A percentile compares a stretch with the other conserved stretches of the same genome.
Evolutionary conservation across 2,888 invertebrate species (phyloP).

Genomic region (Arge pagana): DNA sequence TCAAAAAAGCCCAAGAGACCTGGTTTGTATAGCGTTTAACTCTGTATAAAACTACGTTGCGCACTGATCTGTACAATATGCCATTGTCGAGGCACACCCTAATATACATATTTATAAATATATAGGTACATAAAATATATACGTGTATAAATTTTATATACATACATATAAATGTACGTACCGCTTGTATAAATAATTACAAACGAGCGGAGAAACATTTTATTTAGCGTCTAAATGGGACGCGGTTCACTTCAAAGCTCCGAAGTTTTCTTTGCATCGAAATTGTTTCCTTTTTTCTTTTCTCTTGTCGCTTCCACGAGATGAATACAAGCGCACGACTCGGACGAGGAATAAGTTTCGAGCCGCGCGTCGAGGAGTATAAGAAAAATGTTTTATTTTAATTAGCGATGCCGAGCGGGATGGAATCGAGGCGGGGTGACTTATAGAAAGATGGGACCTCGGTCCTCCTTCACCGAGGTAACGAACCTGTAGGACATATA

Average conservation of each 20-base stretch:
- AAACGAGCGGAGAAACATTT: conserved; percentile 47
- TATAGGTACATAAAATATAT: background rate
- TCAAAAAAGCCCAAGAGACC: too few species aligned
- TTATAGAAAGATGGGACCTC: conserved; percentile 17
- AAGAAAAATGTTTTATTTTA: conserved; percentile 33
- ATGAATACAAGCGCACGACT: conserved; percentile 23
- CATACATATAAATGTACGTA: conserved; percentile 35
- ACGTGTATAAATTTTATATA: conserved; percentile 3
- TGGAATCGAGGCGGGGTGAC: too few species aligned
- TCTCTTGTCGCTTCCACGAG: conserved; percentile 38
- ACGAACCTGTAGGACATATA: conserved; percentile 38
- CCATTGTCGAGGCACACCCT: background rate
- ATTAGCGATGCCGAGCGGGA: too few species aligned
- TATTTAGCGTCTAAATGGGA: conserved; percentile 49
- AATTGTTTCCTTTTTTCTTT: conserved; percentile 12
- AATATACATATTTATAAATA: background rate
- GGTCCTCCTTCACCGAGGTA: conserved; percentile 32
- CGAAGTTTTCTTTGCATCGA: background rate
- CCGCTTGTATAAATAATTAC: conserved; percentile 47
- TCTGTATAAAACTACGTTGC: too few species aligned
- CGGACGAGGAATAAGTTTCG: conserved; percentile 39
- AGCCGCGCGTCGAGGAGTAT: conserved; percentile 22
- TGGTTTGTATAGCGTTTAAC: too few species aligned
- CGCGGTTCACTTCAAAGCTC: conserved; percentile 51
- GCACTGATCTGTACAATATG: too few species aligned